phyloP scores from a whole-genome alignment of 1,140 invertebrate genomes.

The Ceratina australensis region DNA sequence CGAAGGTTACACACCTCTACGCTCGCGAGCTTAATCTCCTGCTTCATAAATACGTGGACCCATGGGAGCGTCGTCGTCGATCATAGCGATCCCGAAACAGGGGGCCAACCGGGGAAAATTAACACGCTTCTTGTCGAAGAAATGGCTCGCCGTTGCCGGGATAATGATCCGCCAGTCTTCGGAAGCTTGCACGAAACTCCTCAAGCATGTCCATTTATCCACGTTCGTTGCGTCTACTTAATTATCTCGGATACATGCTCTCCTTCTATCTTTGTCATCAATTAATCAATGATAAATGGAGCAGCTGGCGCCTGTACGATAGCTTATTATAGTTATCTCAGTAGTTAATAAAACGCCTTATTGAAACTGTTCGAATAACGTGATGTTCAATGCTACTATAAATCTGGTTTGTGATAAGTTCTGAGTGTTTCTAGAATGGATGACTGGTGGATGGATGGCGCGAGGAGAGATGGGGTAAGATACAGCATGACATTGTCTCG shows the following conservation, averaged over 20 bases:
- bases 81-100: slow-evolving; percentile 33
- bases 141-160: slow-evolving; percentile 4
- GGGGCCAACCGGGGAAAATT: slow-evolving; percentile 14
- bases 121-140: slow-evolving; percentile 46
- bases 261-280: slow-evolving; percentile 25
- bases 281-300: too few relatives aligned
- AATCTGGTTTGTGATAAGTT: too few relatives aligned
- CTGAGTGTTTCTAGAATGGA: too few relatives aligned
- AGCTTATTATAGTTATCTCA: too few relatives aligned
- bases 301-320: too few relatives aligned
- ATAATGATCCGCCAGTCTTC: slow-evolving; percentile 29
- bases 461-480: too few relatives aligned
- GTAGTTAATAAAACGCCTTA: too few relatives aligned
- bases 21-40: slow-evolving; percentile 44
- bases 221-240: slow-evolving; percentile 49
- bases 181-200: slow-evolving; percentile 1
- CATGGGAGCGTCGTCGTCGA: slow-evolving; percentile 36
- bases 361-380: too few relatives aligned
- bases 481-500: too few relatives aligned
- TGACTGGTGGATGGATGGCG: too few relatives aligned
- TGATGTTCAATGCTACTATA: too few relatives aligned
- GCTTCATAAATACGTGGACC: slow-evolving; percentile 44
- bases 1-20: slow-evolving; percentile 11
- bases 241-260: slow-evolving; percentile 20
- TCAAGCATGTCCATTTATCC: slow-evolving; percentile 34